Evolutionary conservation across 2,797 vertebrate genomes (phyloP), one percentile per base, ranked within the genome.

Genomic region (Acanthurus lineatus): DNA sequence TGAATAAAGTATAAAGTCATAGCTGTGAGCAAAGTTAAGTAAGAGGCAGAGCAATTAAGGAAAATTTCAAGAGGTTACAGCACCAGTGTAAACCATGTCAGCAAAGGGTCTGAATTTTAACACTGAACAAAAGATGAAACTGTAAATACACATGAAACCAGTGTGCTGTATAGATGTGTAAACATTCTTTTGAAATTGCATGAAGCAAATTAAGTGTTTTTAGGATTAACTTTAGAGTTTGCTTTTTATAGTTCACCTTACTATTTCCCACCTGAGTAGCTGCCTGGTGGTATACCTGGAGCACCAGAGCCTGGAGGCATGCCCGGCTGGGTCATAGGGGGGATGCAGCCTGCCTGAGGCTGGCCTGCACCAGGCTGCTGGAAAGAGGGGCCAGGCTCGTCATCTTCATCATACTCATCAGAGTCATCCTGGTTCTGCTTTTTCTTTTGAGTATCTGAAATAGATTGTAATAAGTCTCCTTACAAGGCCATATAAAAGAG

Each of bases 371-470:
- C 89, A n/a, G 96, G 95, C 59, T 94, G 95, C 14, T 97, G 97
- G 95, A 97, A 97, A 53, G 97, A 97, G 63, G 97, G 97, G 49
- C 97, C 96, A 0, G 96, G 94, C 86, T 97, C 96, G 0, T 99
- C 97, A 3, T 98, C 97, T 1, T 97, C 97, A 45, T 98, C 97
- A 4, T 96, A 96, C 52, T 94, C 92, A 83, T 98, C 97, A 22
- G 97, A 98, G 92, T 99, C 97, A 79, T 98, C 97, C 81, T 96
- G 96, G 69, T 94, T 94, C 84, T 91, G 92, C 79, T 98, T 99
- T 94, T 97, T 98, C 90, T 97, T 99, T 86, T 97, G 97, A 87
- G 96, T 96, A 54, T 98, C 97, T 95, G 92, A 69, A 57, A 64
- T 67, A 5, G 66, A 49, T 16, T 4, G 10, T 2, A 66, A 42